phyloP scores from a whole-genome alignment of 2,888 invertebrate genomes.

The Macaria liturata region DNA sequence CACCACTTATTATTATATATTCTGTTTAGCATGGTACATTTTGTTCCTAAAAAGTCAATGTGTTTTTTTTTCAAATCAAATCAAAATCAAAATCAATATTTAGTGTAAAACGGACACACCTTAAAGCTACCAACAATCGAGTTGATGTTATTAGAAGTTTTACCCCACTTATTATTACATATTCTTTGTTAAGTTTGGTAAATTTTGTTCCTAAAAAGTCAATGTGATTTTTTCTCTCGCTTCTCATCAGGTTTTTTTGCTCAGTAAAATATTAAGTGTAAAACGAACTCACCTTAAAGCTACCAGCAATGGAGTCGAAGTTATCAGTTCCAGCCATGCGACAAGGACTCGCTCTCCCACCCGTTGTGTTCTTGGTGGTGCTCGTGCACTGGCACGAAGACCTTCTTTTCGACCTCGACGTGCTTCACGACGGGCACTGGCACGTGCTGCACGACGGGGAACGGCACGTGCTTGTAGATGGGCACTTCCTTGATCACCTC shows the following conservation, averaged over 20 bases:
- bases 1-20: not conserved
- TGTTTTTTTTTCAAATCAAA: no score
- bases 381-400: conserved; percentile 62
- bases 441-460: conserved; percentile 66
- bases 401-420: conserved; percentile 72
- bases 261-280: no score
- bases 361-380: conserved; percentile 59
- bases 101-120: conserved; percentile 41
- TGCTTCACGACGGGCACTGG: conserved; percentile 67
- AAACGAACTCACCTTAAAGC: conserved; percentile 58
- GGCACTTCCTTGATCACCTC: conserved; percentile 75
- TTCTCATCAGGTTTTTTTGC: no score
- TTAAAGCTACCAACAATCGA: conserved; percentile 36
- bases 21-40: no score
- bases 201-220: no score
- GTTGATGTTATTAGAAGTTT: conserved; percentile 56
- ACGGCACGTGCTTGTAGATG: conserved; percentile 68
- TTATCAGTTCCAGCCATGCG: conserved; percentile 79
- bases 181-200: no score
- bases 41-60: no score
- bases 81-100: no score
- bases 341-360: conserved; percentile 75
- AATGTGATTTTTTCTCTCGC: no score
- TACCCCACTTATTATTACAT: no score
- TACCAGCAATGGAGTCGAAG: not conserved